phyloP scores from a whole-genome alignment of 2,888 invertebrate species.

The Apotomis capreana region DNA sequence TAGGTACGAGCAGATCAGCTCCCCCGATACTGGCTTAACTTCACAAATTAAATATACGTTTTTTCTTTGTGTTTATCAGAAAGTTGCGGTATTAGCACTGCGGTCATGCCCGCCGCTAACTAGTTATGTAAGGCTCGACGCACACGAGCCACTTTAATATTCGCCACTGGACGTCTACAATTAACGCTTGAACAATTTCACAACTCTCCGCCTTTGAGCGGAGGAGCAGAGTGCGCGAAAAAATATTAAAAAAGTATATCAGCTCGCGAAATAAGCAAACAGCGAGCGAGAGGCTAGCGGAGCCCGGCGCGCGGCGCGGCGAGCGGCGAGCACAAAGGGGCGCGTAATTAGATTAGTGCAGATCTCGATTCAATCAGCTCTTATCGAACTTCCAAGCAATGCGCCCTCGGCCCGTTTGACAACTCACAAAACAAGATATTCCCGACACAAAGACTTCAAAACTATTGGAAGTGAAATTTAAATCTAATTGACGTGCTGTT shows the following conservation, averaged over 20 bases:
- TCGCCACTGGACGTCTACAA: conserved; percentile 80
- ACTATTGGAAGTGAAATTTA: conserved; percentile 30
- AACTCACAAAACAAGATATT: conserved; percentile 43
- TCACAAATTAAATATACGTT: conserved; percentile 71
- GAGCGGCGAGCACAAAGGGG: conserved; percentile 57
- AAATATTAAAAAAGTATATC: conserved; percentile 69
- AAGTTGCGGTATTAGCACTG: conserved; percentile 53
- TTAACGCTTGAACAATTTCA: conserved; percentile 82
- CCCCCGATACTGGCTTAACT: conserved; percentile 52
- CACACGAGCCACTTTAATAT: conserved; percentile 76
- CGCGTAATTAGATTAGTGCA: conserved; percentile 75
- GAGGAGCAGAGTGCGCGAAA: conserved; percentile 56
- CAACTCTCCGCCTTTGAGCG: conserved; percentile 81
- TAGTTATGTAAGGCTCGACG: conserved; percentile 67
- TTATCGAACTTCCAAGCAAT: conserved; percentile 60
- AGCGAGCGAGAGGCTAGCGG: conserved; percentile 60
- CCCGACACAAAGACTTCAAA: conserved; percentile 18
- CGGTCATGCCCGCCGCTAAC: conserved; percentile 64
- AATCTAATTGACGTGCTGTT: neutral
- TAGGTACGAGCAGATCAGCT: conserved; percentile 50
- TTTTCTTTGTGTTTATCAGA: conserved; percentile 61
- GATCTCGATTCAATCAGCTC: conserved; percentile 61
- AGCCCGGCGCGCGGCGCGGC: conserved; percentile 29
- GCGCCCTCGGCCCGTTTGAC: conserved; percentile 55
- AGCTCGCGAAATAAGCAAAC: conserved; percentile 64